Evolutionary conservation across 2,797 vertebrate species (phyloP).

Genomic region (Apogon talboti): DNA sequence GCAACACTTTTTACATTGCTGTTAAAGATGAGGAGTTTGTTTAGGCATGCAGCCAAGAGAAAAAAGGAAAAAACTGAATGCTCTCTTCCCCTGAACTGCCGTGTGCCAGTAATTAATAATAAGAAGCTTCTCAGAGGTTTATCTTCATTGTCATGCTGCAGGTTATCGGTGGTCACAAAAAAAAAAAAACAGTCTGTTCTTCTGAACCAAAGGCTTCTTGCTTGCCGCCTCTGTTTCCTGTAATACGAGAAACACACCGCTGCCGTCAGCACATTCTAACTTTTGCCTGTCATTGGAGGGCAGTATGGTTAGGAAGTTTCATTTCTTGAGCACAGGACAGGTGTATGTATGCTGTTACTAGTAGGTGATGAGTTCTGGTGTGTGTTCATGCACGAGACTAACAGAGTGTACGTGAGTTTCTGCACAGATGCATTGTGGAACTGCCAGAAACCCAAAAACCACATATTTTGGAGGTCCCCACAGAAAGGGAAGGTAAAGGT

Average conservation of each 20-base stretch:
- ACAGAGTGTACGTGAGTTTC: conserved; percentile 3
- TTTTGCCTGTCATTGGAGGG: conserved; percentile 56
- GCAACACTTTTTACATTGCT: conserved; percentile 6
- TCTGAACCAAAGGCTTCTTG: conserved; percentile 25
- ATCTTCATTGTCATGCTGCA: conserved; percentile 2
- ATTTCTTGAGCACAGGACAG: conserved; percentile 14
- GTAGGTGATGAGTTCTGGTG: background rate
- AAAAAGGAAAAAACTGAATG: conserved; percentile 25
- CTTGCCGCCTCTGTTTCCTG: conserved; percentile 69
- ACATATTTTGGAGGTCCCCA: background rate
- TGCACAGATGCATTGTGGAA: conserved; percentile 2
- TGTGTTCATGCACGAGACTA: background rate
- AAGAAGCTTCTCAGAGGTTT: background rate
- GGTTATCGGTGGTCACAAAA: conserved; percentile 32
- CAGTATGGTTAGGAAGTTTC: too few species aligned
- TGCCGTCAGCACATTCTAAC: conserved; percentile 58
- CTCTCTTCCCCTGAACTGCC: background rate
- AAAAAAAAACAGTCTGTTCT: background rate
- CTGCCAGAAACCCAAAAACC: background rate
- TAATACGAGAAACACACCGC: conserved; percentile 52
- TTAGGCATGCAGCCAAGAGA: conserved; percentile 6
- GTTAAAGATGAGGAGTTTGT: conserved; percentile 3
- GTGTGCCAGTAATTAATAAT: conserved; percentile 1
- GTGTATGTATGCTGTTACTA: conserved; percentile 20
- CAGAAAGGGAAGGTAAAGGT: conserved; percentile 16